phyloP scores from a whole-genome alignment of 2,113 vertebrate genomes.

The Genyomyrus donnyi region DNA sequence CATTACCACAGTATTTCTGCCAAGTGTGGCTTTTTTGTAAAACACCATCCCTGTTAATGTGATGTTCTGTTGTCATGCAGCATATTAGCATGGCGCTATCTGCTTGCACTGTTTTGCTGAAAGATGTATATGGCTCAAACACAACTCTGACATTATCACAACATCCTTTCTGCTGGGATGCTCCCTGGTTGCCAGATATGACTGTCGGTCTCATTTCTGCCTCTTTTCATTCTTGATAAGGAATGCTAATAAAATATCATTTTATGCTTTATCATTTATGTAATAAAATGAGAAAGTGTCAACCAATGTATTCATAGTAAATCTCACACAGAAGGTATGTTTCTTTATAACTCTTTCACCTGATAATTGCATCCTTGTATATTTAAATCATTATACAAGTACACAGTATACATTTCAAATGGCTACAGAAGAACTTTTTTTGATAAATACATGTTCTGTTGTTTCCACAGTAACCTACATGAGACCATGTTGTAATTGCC shows the following conservation, averaged over 20 bases:
- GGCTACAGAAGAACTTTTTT: not conserved
- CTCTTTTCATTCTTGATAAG: no score
- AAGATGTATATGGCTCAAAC: conserved; percentile 1
- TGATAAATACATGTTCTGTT: not conserved
- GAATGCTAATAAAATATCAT: no score
- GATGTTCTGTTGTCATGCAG: not conserved
- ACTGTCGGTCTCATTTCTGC: no score
- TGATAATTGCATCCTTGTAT: not conserved
- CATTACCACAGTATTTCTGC: not conserved
- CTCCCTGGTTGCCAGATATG: not conserved
- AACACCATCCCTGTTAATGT: not conserved
- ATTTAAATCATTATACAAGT: not conserved
- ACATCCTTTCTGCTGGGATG: not conserved
- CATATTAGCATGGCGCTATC: not conserved
- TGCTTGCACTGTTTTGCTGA: not conserved
- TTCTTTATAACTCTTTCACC: not conserved
- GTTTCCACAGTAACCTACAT: not conserved
- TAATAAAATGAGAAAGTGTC: not conserved
- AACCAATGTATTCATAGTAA: not conserved
- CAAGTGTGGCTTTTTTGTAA: not conserved
- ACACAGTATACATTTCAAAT: not conserved
- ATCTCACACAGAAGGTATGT: not conserved
- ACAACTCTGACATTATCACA: not conserved
- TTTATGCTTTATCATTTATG: not conserved
- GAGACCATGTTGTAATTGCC: not conserved